Evolutionary conservation across 2,113 vertebrate species (phyloP).

Genomic region (Coracopsis vasa): DNA sequence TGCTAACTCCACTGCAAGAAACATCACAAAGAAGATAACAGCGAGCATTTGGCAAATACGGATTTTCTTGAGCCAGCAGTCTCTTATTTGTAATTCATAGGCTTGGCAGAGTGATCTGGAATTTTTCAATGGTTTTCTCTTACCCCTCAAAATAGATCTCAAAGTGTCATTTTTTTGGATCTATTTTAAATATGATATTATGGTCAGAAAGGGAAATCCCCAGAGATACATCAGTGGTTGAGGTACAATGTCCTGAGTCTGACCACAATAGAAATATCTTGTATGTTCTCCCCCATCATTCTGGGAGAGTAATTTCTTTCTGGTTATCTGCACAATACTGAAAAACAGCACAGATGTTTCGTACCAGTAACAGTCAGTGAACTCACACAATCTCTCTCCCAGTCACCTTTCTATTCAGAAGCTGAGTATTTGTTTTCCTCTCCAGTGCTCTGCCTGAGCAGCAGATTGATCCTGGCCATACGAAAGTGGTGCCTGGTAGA

Average conservation of each 20-base stretch:
- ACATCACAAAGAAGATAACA: slow-evolving; percentile 59
- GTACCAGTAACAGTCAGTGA: neutral
- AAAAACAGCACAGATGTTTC: slow-evolving; percentile 27
- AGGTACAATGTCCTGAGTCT: neutral
- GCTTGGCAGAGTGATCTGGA: slow-evolving; percentile 71
- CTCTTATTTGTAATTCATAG: slow-evolving; percentile 74
- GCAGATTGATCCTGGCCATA: slow-evolving; percentile 6
- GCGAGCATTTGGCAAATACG: slow-evolving; percentile 64
- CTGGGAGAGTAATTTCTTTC: neutral
- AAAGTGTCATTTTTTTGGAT: slow-evolving; percentile 53
- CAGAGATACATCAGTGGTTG: slow-evolving; percentile 3
- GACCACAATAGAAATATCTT: neutral
- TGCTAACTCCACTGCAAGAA: slow-evolving; percentile 36
- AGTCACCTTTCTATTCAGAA: slow-evolving; percentile 19
- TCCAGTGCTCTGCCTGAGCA: slow-evolving; percentile 19
- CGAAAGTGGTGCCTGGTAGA: neutral
- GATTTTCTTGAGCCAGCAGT: slow-evolving; percentile 69
- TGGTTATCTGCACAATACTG: slow-evolving; percentile 25
- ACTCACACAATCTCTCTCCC: neutral
- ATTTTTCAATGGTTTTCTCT: slow-evolving; percentile 76
- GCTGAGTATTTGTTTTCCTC: slow-evolving; percentile 47
- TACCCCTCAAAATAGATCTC: slow-evolving; percentile 64
- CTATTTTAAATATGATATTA: slow-evolving; percentile 58
- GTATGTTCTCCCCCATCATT: neutral
- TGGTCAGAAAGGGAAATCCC: slow-evolving; percentile 51